Conservation (phyloP, 2,888 invertebrate genomes). For the Hedychridium roseum region DNA sequence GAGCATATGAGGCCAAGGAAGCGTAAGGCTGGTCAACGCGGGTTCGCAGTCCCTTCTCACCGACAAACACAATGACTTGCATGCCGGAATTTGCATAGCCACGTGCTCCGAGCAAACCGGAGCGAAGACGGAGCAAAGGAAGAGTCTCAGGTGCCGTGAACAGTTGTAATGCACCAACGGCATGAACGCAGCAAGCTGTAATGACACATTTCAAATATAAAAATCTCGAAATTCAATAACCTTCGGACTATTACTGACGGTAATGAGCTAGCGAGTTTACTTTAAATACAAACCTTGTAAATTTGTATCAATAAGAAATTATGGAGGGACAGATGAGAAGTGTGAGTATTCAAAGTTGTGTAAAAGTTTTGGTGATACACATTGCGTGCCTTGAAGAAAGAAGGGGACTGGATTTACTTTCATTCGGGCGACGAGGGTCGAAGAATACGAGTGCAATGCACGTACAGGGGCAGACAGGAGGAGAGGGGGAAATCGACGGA, state of each 20-base stretch:
- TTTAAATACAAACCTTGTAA: no score
- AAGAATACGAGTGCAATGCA: constrained; percentile 23
- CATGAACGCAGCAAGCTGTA: constrained; percentile 76
- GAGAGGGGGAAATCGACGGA: constrained; percentile 33
- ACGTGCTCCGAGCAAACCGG: constrained; percentile 91
- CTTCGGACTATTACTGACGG: no score
- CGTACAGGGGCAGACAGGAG: constrained; percentile 36
- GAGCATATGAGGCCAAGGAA: constrained; percentile 76
- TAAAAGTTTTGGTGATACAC: no score
- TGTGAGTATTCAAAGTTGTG: no score
- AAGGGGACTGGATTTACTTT: no score
- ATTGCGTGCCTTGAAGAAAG: no score
- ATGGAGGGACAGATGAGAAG: no score
- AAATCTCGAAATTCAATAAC: no score
- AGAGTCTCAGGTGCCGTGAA: constrained; percentile 82
- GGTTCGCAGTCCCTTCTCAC: constrained; percentile 77
- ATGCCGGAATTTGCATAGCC: constrained; percentile 84
- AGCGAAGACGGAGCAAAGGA: constrained; percentile 89
- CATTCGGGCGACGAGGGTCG: no score
- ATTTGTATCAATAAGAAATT: no score
- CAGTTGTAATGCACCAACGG: constrained; percentile 82
- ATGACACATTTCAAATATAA: no score
- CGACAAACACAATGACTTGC: constrained; percentile 84
- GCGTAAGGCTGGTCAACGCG: constrained; percentile 70
- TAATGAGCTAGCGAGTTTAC: no score